Evolutionary conservation across 2,888 invertebrate genomes (phyloP), one percentile per base, ranked within the genome.

Genomic region (Apoderus coryli): DNA sequence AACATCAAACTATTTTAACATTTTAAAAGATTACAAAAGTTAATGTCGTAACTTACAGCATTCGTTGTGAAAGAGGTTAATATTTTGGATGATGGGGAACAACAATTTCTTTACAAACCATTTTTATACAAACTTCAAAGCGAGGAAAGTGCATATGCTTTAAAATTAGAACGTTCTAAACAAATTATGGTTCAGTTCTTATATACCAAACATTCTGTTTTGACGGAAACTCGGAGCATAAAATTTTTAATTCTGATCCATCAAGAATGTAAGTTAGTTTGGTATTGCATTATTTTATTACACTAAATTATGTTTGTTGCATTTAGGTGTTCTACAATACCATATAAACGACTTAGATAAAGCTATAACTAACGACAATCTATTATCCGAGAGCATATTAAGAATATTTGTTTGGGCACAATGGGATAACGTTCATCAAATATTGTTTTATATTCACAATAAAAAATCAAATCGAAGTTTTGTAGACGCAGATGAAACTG

Each of bases 361-460:
- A 11, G 28, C 16, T 7, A 14, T 42, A 15, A 12, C 22, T 5
- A 32, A 42, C n/a, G 39, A 44, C 6, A 40, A 34, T 31, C 37
- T 49, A 10, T 27, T 13, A 19, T 42, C 39, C 3, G 68, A 69
- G 40, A 49, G 52, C 2, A 46, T 69, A 14, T 77, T 80, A 2
- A 71, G 71, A 48, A 70, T 69, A 24, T 85, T 84, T 48, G 73
- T 76, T 19, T 88, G 85, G 85, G 81, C 82, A 0, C 86, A 86
- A 46, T 86, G 85, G 85, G 82, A 85, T 50, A 69, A 78, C 35
- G 59, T 64, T 7, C 71, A 77, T 56, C 71, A 86, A 65, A 77
- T 80, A 7, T 58, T 88, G 1, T 85, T 81, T 56, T 84, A 84
- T 54, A 84, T 86, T 44, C 82, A 85, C 53, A 72, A 79, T 45